Evolutionary conservation across 1,140 invertebrate genomes (phyloP).

Genomic region (Drosophila melanica): DNA sequence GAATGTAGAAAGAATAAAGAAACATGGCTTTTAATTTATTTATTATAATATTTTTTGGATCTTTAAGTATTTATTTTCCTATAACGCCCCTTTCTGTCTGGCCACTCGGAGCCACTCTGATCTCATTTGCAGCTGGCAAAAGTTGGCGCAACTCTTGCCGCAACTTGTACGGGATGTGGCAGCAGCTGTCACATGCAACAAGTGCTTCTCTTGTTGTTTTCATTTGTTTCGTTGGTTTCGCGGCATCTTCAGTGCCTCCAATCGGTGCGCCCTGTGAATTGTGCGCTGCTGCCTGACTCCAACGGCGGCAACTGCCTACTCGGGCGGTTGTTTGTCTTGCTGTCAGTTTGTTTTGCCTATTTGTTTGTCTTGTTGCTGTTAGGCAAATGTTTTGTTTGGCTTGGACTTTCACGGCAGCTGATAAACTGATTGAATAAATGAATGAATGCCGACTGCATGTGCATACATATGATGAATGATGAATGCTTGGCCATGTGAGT

Average conservation of each 20-base stretch:
- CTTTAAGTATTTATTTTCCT: too few relatives aligned
- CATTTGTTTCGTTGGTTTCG: background rate
- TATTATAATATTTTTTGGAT: too few relatives aligned
- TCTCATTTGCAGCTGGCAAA: background rate
- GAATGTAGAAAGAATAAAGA: too few relatives aligned
- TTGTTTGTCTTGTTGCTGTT: slow-evolving; percentile 13
- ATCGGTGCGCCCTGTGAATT: slow-evolving; percentile 14
- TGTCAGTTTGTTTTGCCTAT: background rate
- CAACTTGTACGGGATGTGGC: slow-evolving; percentile 1
- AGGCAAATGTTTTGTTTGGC: slow-evolving; percentile 43
- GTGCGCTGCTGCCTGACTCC: slow-evolving; percentile 2
- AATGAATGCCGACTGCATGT: slow-evolving; percentile 25
- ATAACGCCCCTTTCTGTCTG: background rate
- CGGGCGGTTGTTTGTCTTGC: slow-evolving; percentile 9
- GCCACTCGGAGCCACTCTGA: slow-evolving; percentile 3
- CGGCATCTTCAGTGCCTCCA: slow-evolving; percentile 15
- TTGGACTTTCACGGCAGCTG: slow-evolving; percentile 46
- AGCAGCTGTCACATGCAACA: slow-evolving; percentile 17
- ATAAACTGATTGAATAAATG: slow-evolving; percentile 42
- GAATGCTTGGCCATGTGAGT: slow-evolving; percentile 11
- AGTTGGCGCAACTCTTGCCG: slow-evolving; percentile 4
- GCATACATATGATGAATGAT: slow-evolving; percentile 33
- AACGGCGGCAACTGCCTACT: slow-evolving; percentile 4
- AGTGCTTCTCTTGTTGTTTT: slow-evolving; percentile 9
- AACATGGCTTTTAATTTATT: too few relatives aligned